Evolutionary conservation across 2,888 invertebrate species (phyloP), one percentile per base, ranked within the genome.

Genomic region (Mactromeris polynyma): DNA sequence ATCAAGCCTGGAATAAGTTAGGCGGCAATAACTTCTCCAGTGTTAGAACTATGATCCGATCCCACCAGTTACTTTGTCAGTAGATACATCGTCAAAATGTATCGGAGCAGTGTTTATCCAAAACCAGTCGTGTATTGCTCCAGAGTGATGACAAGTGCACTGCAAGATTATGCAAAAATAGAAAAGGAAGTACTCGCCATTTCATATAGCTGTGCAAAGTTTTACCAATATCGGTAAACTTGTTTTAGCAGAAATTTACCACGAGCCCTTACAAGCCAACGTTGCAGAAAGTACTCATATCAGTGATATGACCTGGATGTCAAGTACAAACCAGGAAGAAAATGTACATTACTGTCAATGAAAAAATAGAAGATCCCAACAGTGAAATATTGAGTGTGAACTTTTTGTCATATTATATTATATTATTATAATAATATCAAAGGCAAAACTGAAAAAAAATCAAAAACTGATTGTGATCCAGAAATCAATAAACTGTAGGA

Each of bases 171-270:
- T 78, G 92, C 93, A 11, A 92, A 94, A 58, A 93, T 94, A 17
- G 94, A 95, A 83, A 93, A 93, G 64, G 95, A 94, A 73, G 51
- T 89, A 7, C 82, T 93, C 0, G 89, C 92, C 0, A 83, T 95
- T 14, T 91, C 91, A 14, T 93, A 90, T 42, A 88, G 87, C 7
- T 78, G 89, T 7, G 86, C 90, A 81, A 91, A 88, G 31, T 94
- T 93, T 79, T 85, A 93, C 77, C 82, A 90, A 26, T 93, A 92
- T 81, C 81, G 93, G 92, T 7, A 80, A 90, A 31, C 33, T 31
- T 31, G 79, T 92, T 0, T 26, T 54, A 14, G 92, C 93, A 0
- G 86, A 92, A 77, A 91, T 80, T 54, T 91, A 91, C 38, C 93
- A 94, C 84, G 92, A 93, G 69, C 93, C 93, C 38, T 78, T 94